Evolutionary conservation across 2,888 invertebrate species (phyloP).

Genomic region (Ophion ellenae): DNA sequence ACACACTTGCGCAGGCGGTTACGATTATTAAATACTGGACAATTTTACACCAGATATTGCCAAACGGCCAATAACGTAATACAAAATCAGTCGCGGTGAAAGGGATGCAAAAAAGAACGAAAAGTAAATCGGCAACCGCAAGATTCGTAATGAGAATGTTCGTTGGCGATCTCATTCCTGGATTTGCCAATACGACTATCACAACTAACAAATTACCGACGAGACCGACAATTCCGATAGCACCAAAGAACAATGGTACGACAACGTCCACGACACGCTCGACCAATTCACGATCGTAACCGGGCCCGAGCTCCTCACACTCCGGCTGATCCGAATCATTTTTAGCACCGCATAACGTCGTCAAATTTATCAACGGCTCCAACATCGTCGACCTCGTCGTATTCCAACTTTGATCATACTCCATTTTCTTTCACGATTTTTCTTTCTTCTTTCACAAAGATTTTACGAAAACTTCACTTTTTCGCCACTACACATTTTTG

Average conservation of each 20-base stretch:
- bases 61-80: slow-evolving; percentile 95
- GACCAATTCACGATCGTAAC: slow-evolving; percentile 78
- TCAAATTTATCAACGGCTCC: slow-evolving; percentile 51
- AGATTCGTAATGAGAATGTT: slow-evolving; percentile 96
- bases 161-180: slow-evolving; percentile 96
- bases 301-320: slow-evolving; percentile 69
- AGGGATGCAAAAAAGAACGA: slow-evolving; percentile 97
- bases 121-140: slow-evolving; percentile 95
- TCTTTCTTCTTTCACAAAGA: neutral
- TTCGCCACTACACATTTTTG: slow-evolving; percentile 6
- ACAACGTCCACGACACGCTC: slow-evolving; percentile 89
- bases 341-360: slow-evolving; percentile 42
- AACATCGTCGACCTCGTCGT: slow-evolving; percentile 34
- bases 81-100: slow-evolving; percentile 97
- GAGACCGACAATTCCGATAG: slow-evolving; percentile 94
- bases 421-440: slow-evolving; percentile 52
- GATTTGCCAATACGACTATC: slow-evolving; percentile 93
- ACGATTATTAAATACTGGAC: slow-evolving; percentile 96
- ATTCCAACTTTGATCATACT: slow-evolving; percentile 52
- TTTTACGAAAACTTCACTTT: neutral
- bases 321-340: slow-evolving; percentile 51
- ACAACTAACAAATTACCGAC: slow-evolving; percentile 95
- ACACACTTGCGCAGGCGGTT: slow-evolving; percentile 96
- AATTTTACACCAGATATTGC: slow-evolving; percentile 94
- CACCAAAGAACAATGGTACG: slow-evolving; percentile 93